Conservation (phyloP, 2,797 vertebrate species). For the Phoeniculus purpureus region DNA sequence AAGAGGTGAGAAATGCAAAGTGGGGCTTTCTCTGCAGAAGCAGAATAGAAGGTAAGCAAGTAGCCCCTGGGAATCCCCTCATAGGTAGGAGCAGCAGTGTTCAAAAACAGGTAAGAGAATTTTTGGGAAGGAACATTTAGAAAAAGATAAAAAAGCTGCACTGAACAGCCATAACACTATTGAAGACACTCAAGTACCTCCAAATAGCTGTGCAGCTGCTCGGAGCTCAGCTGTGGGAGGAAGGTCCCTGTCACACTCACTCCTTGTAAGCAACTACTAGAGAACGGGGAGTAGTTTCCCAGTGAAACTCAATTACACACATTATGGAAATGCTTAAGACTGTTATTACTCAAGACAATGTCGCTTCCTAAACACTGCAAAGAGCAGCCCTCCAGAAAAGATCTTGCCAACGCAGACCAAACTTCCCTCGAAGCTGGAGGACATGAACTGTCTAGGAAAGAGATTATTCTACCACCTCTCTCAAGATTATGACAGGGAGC, state of each 20-base stretch:
- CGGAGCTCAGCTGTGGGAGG: neutral
- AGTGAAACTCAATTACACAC: neutral
- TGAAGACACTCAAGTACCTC: neutral
- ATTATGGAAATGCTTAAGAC: accelerated
- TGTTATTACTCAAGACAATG: neutral
- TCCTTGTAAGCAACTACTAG: neutral
- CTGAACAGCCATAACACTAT: neutral
- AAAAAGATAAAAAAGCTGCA: neutral
- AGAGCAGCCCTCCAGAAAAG: neutral
- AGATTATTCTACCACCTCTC: neutral
- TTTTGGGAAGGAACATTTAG: neutral
- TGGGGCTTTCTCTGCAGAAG: neutral
- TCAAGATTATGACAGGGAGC: neutral
- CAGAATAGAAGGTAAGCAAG: neutral
- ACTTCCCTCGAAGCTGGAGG: neutral
- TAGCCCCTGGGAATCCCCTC: neutral
- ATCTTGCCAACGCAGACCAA: neutral
- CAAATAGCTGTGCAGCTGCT: neutral
- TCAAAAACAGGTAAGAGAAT: neutral
- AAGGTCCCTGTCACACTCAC: neutral
- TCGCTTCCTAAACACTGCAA: accelerated
- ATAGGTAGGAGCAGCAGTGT: neutral
- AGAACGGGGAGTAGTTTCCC: neutral
- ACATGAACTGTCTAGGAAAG: neutral
- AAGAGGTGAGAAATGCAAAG: neutral